Evolutionary conservation across 2,888 invertebrate species (phyloP).

Genomic region (Trachelus stipa): DNA sequence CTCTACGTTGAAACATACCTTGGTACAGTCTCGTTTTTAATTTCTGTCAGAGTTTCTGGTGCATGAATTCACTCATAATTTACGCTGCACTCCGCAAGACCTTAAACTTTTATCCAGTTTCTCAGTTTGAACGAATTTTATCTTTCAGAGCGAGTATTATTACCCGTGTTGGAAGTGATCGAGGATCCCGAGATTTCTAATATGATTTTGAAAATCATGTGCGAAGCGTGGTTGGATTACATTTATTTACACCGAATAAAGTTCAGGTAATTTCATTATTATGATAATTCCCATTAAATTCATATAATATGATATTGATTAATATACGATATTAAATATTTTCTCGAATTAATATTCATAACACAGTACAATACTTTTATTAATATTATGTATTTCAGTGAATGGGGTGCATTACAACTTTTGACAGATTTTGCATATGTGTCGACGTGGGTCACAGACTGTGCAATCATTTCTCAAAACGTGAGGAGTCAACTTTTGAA

Average conservation of each 20-base stretch:
- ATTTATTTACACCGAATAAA: constrained; percentile 85
- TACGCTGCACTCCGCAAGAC: constrained; percentile 1
- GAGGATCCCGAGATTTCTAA: constrained; percentile 79
- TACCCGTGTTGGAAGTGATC: constrained; percentile 83
- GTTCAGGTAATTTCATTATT: constrained; percentile 70
- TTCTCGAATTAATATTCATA: too few species aligned
- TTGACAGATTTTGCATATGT: constrained; percentile 86
- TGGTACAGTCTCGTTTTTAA: constrained; percentile 65
- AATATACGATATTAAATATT: neutral
- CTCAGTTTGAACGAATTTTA: constrained; percentile 15
- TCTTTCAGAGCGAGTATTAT: constrained; percentile 77
- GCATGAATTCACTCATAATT: constrained; percentile 8
- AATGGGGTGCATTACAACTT: constrained; percentile 82
- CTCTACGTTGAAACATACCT: constrained; percentile 81
- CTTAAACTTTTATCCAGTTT: constrained; percentile 18
- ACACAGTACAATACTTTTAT: neutral
- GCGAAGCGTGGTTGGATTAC: constrained; percentile 89
- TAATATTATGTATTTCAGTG: constrained; percentile 59
- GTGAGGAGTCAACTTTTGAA: constrained; percentile 66
- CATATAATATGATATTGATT: neutral
- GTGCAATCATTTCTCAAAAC: constrained; percentile 70
- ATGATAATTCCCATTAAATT: neutral
- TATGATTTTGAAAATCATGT: constrained; percentile 83
- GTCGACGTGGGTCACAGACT: constrained; percentile 79
- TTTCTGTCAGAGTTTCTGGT: constrained; percentile 10